Percentiles rank a stretch among this genome's conserved stretches.
phyloP scores from a whole-genome alignment of 1,140 invertebrate genomes.

The Idris sp. region DNA sequence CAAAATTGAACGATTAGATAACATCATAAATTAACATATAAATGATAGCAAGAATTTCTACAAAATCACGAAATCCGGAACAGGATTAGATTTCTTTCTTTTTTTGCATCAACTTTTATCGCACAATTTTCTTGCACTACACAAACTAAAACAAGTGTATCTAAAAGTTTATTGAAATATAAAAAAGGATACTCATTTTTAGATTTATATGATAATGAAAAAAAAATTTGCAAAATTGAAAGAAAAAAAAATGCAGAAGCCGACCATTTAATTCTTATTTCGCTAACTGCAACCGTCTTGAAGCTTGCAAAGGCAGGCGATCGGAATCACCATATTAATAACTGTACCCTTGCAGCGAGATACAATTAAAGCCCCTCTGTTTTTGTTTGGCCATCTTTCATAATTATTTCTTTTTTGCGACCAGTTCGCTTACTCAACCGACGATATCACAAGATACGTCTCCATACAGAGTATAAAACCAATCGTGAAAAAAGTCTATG shows the following conservation, averaged over 20 bases:
- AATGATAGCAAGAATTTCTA: too few species aligned
- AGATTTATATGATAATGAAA: too few species aligned
- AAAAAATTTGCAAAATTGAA: too few species aligned
- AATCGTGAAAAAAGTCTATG: conserved; percentile 39
- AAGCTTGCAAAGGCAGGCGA: conserved; percentile 1
- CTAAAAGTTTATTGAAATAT: too few species aligned
- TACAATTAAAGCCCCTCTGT: conserved; percentile 39
- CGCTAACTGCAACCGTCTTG: neutral
- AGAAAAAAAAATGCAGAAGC: neutral
- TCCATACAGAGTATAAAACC: conserved; percentile 29
- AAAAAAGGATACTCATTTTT: too few species aligned
- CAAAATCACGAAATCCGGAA: too few species aligned
- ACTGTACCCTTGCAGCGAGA: conserved; percentile 38
- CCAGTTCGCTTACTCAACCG: conserved; percentile 31
- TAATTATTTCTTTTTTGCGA: conserved; percentile 46
- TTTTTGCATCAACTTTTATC: too few species aligned
- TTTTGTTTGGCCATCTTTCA: conserved; percentile 49
- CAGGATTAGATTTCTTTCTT: too few species aligned
- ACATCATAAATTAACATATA: too few species aligned
- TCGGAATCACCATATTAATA: conserved; percentile 50
- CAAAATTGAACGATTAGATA: too few species aligned
- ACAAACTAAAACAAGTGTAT: too few species aligned
- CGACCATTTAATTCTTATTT: conserved; percentile 2
- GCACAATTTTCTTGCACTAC: too few species aligned
- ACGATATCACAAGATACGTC: conserved; percentile 35